Evolutionary conservation across 2,888 invertebrate species (phyloP).

Genomic region (Exephanes ischioxanthus): DNA sequence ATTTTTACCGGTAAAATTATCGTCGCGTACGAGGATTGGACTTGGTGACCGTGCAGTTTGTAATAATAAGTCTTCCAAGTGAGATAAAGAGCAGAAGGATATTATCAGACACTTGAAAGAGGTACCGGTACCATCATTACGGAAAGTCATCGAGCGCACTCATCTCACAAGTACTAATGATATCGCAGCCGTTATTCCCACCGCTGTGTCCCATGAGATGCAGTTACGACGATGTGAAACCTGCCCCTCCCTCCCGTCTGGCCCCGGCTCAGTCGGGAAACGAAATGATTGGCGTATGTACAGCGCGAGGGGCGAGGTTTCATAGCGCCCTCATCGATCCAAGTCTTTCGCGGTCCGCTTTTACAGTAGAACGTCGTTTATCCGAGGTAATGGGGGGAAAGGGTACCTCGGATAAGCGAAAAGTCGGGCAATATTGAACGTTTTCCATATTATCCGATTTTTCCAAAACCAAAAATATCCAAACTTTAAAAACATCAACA

Average conservation of each 20-base stretch:
- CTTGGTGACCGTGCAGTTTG: conserved; percentile 45
- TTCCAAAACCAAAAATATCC: too few relatives aligned
- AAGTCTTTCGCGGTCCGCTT: not conserved
- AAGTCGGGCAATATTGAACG: not conserved
- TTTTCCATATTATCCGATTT: too few relatives aligned
- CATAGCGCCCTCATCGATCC: conserved; percentile 14
- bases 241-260: too few relatives aligned
- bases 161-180: not conserved
- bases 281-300: not conserved
- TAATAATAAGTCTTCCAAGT: conserved; percentile 57
- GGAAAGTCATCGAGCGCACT: not conserved
- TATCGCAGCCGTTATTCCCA: not conserved
- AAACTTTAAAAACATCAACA: too few relatives aligned
- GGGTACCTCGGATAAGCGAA: not conserved
- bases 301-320: not conserved
- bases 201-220: not conserved
- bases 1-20: not conserved
- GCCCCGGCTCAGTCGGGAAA: not conserved
- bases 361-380: not conserved
- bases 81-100: conserved; percentile 32
- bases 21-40: conserved; percentile 25
- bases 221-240: not conserved
- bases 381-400: not conserved
- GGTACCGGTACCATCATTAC: not conserved
- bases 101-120: not conserved